Conservation (phyloP, 2,113 vertebrate species). For the Smithornis capensis region DNA sequence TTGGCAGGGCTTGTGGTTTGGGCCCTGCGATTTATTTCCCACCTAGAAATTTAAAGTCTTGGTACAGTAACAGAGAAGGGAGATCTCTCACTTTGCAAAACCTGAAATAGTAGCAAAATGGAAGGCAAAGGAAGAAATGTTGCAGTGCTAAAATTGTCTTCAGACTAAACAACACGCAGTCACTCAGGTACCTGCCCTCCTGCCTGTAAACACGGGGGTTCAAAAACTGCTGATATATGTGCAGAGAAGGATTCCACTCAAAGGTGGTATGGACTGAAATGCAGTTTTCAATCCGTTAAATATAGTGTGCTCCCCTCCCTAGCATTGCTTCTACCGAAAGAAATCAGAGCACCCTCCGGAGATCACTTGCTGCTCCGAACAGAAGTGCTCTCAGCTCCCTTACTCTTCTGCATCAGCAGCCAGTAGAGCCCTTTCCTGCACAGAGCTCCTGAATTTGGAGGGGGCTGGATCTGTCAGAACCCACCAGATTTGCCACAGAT, state of each 20-base stretch:
- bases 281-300: neutral
- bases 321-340: neutral
- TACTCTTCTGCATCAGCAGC: neutral
- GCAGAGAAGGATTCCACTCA: neutral
- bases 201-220: rapidly evolving
- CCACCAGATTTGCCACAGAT: neutral
- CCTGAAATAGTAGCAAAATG: neutral
- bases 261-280: neutral
- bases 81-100: neutral
- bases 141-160: neutral
- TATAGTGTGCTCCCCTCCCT: neutral
- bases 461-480: neutral
- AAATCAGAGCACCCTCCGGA: neutral
- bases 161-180: neutral
- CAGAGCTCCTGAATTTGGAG: neutral
- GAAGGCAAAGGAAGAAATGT: neutral
- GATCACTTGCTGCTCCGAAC: neutral
- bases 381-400: rapidly evolving
- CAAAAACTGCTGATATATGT: neutral
- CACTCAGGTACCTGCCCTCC: neutral
- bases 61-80: neutral
- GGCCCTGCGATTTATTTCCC: neutral
- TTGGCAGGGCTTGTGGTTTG: neutral
- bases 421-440: neutral
- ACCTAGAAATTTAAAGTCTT: neutral